These are phyloP conservation scores for Odontomyia ornata DNA, from an alignment of 2,888 invertebrate species.

Conservation along the genomic window DNA sequence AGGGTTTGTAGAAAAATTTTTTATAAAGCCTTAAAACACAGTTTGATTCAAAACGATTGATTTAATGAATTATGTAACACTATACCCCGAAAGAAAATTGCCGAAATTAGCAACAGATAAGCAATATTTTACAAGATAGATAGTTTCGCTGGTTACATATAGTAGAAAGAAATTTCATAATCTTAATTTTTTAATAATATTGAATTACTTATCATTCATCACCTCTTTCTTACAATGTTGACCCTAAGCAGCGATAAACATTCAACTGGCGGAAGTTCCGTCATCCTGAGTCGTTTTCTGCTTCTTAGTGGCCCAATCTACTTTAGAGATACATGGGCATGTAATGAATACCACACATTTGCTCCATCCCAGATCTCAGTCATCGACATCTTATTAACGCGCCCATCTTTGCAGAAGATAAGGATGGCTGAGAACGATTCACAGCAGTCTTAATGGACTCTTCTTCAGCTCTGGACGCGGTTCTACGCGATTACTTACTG, in stretches of 20 bases:
- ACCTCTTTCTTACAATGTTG: conserved; percentile 7
- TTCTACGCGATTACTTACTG: not conserved
- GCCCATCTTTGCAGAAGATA: conserved; percentile 18
- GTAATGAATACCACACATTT: not conserved
- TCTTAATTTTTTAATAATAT: too few species aligned
- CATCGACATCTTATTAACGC: conserved; percentile 3
- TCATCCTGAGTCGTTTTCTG: not conserved
- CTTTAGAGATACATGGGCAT: not conserved
- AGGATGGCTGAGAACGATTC: not conserved
- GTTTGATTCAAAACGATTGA: too few species aligned
- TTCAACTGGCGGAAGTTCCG: not conserved
- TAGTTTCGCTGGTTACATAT: too few species aligned
- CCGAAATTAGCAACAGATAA: too few species aligned
- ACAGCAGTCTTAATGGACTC: conserved; percentile 44
- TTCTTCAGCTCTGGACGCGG: conserved; percentile 40
- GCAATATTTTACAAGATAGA: too few species aligned
- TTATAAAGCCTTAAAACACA: too few species aligned
- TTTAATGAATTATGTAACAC: too few species aligned
- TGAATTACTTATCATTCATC: conserved; percentile 6
- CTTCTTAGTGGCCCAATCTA: not conserved
- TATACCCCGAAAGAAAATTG: too few species aligned
- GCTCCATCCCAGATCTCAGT: not conserved
- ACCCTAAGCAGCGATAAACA: not conserved
- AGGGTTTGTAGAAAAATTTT: too few species aligned
- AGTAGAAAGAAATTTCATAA: too few species aligned